Base-by-base conservation (phyloP, 2,888 invertebrate genomes). In the Rhagonycha lutea region DNA sequence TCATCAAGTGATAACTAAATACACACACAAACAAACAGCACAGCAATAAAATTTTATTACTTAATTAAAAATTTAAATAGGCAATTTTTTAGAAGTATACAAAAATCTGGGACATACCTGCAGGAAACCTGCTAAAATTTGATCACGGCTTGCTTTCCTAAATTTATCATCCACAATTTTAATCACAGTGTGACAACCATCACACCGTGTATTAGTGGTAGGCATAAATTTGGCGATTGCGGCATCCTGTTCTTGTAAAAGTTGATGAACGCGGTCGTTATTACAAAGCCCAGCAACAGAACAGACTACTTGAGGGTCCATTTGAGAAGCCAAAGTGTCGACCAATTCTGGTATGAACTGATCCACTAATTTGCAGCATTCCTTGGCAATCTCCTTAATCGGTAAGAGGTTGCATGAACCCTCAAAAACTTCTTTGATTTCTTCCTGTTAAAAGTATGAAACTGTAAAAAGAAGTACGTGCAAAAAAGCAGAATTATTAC, bases 231-330 rank as follows among this genome's bases (percentile, higher is more conserved):
- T 73, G 8, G 76, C 67, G n/a, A 68, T 29, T 61, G 62, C 68
- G 82, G 86, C 11, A 83, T 79, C 10, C 63, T 32, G 86, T 84
- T 32, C 77, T 61, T 83, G 89, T 78, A 86, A 14, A 80, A 95
- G 85, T 70, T 89, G 86, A 84, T 96, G 94, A 71, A 96, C 92
- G 75, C 88, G 89, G 5, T 89, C 92, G 83, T 91, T 96, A 86
- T 97, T 96, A 83, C 97, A 97, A 7, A 97, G 91, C 0, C 96
- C 96, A 70, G 96, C 95, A 11, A 96, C 95, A 0, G 95, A 92
- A 86, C 96, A 97, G 47, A 97, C 96, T 47, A 93, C 92, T 85
- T 94, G 93, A 0, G 97, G 96, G 89, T 97, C 94, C 97, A 97
- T 97, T 88, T 97, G 91, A 0, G 97, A 97, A 1, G 95, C 93